phyloP scores from a whole-genome alignment of 1,140 invertebrate species.

The Aphis gossypii region DNA sequence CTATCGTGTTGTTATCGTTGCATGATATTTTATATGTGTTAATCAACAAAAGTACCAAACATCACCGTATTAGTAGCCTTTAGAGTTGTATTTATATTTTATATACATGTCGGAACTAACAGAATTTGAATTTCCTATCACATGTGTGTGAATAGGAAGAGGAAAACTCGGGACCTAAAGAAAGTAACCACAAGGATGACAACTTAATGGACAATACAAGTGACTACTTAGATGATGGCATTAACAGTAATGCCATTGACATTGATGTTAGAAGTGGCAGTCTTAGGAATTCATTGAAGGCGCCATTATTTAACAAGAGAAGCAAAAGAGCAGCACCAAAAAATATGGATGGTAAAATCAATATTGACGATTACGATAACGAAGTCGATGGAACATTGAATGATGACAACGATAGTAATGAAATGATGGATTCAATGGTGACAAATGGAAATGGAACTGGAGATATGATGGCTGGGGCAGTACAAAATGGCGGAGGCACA shows the following conservation, averaged over 20 bases:
- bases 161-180: not conserved
- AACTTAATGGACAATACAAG: not conserved
- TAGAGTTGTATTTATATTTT: not conserved
- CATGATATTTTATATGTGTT: not conserved
- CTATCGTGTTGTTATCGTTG: not conserved
- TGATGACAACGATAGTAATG: not conserved
- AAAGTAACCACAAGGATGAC: not conserved
- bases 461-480: not conserved
- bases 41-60: not conserved
- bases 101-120: not conserved
- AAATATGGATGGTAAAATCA: not conserved
- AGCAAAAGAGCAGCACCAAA: not conserved
- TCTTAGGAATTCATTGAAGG: not conserved
- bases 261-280: not conserved
- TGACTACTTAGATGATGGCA: not conserved
- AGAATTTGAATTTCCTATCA: not conserved
- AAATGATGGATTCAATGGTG: not conserved
- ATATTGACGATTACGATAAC: conserved; percentile 3
- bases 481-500: not conserved
- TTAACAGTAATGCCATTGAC: not conserved
- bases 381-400: not conserved
- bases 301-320: not conserved
- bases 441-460: not conserved
- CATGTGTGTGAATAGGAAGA: not conserved
- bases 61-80: not conserved